Evolutionary conservation across 1,140 invertebrate genomes (phyloP), one percentile per base, ranked within the genome.

Genomic region (Drosophila mayri): DNA sequence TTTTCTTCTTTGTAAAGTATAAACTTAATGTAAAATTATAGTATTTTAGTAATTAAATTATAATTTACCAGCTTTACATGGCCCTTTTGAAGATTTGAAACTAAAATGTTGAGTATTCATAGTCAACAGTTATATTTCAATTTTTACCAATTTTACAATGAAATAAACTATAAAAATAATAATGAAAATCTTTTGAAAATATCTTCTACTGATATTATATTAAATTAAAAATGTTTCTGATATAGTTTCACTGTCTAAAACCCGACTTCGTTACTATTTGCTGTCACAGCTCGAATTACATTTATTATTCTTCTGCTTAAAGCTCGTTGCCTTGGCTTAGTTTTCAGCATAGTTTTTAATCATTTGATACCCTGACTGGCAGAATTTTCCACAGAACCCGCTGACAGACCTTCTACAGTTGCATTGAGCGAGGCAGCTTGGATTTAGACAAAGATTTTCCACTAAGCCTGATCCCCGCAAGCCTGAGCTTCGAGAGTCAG

Each of bases 371-470:
- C 9, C 32, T 32, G 43, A 70, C 50, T 50, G 30, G 20, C 68
- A 49, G 43, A 58, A 49, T 58, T 40, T 67, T 70, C 35, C 65
- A n/a, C 20, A 71, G 68, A 59, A 71, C 64, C 37, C 20, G 18
- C 37, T 16, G 40, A 4, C 52, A 75, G 73, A 52, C 74, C 73
- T 76, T 76, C 74, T 68, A 76, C 4, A 59, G 14, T 60, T 49
- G 68, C 68, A 72, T 52, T 65, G 37, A 40, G 58, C 38, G 49
- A 74, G 49, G 44, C 38, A 32, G 14, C 35, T 54, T 38, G 49
- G 47, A 68, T 22, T 68, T 61, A 49, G 25, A 76, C 74, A 76
- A 76, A 77, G 74, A 76, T 76, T 77, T 68, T 68, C 55, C n/a
- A 60, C 60, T 38, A 65, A 65, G 65, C n/a, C 47, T 46, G 28